Evolutionary conservation across 2,113 vertebrate species (phyloP).

Genomic region (Coreoperca whiteheadi): DNA sequence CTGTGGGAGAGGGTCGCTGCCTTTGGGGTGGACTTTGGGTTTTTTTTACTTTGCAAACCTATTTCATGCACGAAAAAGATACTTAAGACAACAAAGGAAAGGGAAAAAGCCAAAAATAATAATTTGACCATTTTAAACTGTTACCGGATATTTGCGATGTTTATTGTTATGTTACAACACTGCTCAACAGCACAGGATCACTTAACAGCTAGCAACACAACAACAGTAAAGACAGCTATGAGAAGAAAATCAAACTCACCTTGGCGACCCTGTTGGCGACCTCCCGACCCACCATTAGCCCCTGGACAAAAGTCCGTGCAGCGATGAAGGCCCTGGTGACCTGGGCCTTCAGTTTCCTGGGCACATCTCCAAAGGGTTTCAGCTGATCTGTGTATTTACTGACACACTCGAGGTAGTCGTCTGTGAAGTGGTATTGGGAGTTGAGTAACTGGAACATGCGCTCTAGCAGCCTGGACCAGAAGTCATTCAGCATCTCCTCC

Average conservation of each 20-base stretch:
- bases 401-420: constrained; percentile 96
- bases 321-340: constrained; percentile 96
- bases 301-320: constrained; percentile 96
- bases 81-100: too few relatives aligned
- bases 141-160: background rate
- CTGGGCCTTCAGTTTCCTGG: constrained; percentile 94
- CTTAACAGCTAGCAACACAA: background rate
- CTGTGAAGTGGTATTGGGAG: constrained; percentile 95
- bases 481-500: constrained; percentile 97
- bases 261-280: constrained; percentile 96
- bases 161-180: background rate
- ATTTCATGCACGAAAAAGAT: too few relatives aligned
- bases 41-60: too few relatives aligned
- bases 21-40: too few relatives aligned
- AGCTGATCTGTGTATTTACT: constrained; percentile 97
- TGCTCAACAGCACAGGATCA: background rate
- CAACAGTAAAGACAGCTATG: background rate
- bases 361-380: constrained; percentile 94
- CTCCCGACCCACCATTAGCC: constrained; percentile 95
- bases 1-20: too few relatives aligned
- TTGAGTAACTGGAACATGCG: constrained; percentile 97
- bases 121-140: too few relatives aligned
- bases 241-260: constrained; percentile 84
- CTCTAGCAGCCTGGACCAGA: constrained; percentile 95
- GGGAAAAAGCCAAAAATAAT: too few relatives aligned